Conservation (phyloP, 2,797 vertebrate species). For the Notamacropus eugenii region DNA sequence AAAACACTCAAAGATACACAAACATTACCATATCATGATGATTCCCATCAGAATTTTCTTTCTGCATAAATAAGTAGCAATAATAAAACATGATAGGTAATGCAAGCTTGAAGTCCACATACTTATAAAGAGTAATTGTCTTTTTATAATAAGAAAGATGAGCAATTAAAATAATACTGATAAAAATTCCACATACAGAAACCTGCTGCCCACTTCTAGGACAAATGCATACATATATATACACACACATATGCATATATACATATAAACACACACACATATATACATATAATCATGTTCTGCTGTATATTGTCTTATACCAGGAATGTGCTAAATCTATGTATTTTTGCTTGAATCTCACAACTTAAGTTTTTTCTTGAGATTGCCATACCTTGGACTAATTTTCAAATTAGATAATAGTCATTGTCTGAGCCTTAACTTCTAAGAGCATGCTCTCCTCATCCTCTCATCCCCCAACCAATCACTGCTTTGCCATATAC, state of each 20-base stretch:
- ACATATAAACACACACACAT: too few species aligned
- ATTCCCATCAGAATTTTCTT: not conserved
- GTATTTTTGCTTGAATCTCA: too few species aligned
- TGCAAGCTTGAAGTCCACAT: not conserved
- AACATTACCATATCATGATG: not conserved
- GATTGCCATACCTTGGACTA: too few species aligned
- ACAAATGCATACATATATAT: not conserved
- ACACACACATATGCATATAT: too few species aligned
- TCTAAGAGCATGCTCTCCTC: not conserved
- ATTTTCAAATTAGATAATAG: too few species aligned
- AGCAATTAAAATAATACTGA: not conserved
- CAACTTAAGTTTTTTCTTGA: too few species aligned
- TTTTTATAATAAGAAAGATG: not conserved
- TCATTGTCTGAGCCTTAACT: too few species aligned
- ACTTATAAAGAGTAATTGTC: not conserved
- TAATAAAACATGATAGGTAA: not conserved
- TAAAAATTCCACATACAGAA: not conserved
- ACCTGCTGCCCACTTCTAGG: not conserved
- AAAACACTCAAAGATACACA: too few species aligned
- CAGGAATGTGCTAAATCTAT: too few species aligned
- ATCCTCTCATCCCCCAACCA: not conserved
- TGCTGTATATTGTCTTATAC: too few species aligned
- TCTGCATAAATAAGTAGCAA: not conserved
- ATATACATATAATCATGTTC: too few species aligned
- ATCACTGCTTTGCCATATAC: not conserved